These are phyloP conservation scores for Altica lythri DNA, from an alignment of 2,888 invertebrate species.

Conservation along the genomic window DNA sequence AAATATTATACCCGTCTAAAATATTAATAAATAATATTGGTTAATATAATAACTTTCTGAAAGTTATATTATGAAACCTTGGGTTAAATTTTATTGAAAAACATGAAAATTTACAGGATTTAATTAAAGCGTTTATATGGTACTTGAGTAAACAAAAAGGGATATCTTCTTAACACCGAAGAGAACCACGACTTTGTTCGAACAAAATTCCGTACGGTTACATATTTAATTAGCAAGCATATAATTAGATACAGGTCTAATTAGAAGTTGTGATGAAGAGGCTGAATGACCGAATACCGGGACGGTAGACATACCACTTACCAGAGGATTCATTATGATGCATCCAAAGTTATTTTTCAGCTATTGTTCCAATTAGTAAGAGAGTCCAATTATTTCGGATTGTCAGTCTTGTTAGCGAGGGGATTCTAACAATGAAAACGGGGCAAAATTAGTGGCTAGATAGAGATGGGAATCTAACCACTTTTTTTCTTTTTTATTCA, in stretches of 20 bases:
- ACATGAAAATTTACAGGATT: too few relatives aligned
- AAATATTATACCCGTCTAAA: too few relatives aligned
- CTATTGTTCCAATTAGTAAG: constrained; percentile 47
- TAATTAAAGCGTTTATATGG: too few relatives aligned
- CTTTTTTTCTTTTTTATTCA: constrained; percentile 24
- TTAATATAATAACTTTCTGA: too few relatives aligned
- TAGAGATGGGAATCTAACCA: constrained; percentile 14
- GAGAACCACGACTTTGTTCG: constrained; percentile 51
- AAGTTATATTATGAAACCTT: too few relatives aligned
- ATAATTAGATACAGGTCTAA: constrained; percentile 57
- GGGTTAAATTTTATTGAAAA: too few relatives aligned
- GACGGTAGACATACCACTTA: constrained; percentile 36
- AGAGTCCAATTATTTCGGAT: constrained; percentile 47
- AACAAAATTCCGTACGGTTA: constrained; percentile 52
- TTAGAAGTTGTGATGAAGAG: constrained; percentile 59
- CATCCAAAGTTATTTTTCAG: constrained; percentile 45
- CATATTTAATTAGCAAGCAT: constrained; percentile 57
- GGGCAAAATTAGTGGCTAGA: constrained; percentile 28
- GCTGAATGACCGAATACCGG: constrained; percentile 2
- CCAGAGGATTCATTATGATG: constrained; percentile 43
- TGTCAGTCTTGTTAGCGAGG: constrained; percentile 38
- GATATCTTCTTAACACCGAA: too few relatives aligned
- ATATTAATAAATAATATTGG: too few relatives aligned
- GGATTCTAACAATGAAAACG: constrained; percentile 29
- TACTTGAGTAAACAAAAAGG: too few relatives aligned